Evolutionary conservation across 2,113 vertebrate genomes (phyloP), one percentile per base, ranked within the genome.

Genomic region (Prionailurus bengalensis): DNA sequence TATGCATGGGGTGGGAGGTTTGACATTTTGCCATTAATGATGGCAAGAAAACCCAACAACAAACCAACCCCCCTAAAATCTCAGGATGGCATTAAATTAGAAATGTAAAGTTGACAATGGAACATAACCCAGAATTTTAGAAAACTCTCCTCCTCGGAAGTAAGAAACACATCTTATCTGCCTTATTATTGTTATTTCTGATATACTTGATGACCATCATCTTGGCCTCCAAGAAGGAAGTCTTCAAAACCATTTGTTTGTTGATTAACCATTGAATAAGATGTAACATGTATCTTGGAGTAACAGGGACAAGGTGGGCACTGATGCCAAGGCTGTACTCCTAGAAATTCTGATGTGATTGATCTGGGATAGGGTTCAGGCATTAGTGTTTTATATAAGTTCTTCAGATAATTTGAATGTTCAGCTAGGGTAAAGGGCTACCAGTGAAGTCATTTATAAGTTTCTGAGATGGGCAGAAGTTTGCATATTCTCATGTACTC

Each of bases 11-110:
- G 21, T 76, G 42, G 42, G 17, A 33, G 19, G 39, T 6, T 74
- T 81, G 48, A 31, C 21, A 36, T 91, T 94, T 93, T 80, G n/a
- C 65, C 55, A 33, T 94, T 78, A 86, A 66, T 91, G 19, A 17
- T 78, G 42, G 29, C 39, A 66, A 95, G 93, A 93, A 66, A n/a
- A 12, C n/a, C 84, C 33, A 39, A 33, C 6, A 29, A 31, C 4
- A n/a, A 87, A 55, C 53, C 15, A 39, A 58, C 29, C 31, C 48
- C 21, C 58, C 58, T 9, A 61, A 70, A 70, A 63, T 0, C 48
- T 55, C 31, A 63, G 48, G 53, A 31, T 70, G 31, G 65, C 31
- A 58, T 86, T 27, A 85, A 66, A 86, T 45, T 73, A 70, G 55
- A 96, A 76, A 71, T 89, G 7, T 81, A 65, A 76, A 68, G 5